Evolutionary conservation across 2,113 vertebrate species (phyloP), one percentile per base, ranked within the genome.

Genomic region (Axis porcinus): DNA sequence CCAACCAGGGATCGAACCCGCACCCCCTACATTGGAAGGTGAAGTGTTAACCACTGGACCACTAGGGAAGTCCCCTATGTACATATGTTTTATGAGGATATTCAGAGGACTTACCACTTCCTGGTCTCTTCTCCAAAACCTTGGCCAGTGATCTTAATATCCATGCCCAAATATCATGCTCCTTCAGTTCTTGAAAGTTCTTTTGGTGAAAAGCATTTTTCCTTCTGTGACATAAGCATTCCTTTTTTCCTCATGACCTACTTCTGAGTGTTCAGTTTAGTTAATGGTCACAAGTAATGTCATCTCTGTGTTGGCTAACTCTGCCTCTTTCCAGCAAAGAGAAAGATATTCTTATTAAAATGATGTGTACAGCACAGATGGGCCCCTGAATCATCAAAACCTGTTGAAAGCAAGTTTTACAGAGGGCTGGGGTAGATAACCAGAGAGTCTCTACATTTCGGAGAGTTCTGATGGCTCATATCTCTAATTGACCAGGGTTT

Each of bases 21-120:
- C 12, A 43, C 1, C 36, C 23, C 6, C 6, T 76, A 43, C 2
- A 0, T 27, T 76, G 36, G 6, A 27, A 76, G 12, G 11, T 40
- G 40, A 43, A 74, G 12, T 76, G 21, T 43, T 76, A 43, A 43
- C 36, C 36, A 43, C 36, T 76, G 36, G 36, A 76, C 70, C 23
- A 7, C 23, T 14, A 76, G 36, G 70, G 70, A 76, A 76, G 36
- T 76, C 7, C 36, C 70, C 40, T 76, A 23, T 52, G 21, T 52
- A 15, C 30, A 2, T 50, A 6, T 6, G 3, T 64, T 40, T 85
- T 19, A 25, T 7, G 7, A 17, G 4, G 4, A 5, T 21, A 91
- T 60, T 91, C 43, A 36, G 33, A 58, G 57, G 13, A n/a, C 43
- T 43, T 55, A 15, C 6, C 10, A 12, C 36, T 47, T 88, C 14